Base-by-base conservation (phyloP, 2,888 invertebrate species). In the Ophion obscuratus region DNA sequence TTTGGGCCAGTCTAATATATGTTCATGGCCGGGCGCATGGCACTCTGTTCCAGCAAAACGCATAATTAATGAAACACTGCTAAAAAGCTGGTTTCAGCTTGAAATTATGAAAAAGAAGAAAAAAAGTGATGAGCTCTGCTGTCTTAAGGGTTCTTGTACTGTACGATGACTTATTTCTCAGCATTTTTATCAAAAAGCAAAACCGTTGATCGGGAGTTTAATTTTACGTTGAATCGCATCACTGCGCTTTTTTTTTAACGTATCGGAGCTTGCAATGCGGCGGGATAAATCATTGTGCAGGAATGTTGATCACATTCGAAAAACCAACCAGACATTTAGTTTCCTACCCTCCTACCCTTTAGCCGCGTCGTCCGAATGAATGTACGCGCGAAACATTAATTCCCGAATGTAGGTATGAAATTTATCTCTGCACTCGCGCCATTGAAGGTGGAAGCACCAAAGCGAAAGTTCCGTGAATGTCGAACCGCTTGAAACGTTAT, bases 281-380 rank as follows among this genome's bases (percentile, higher is more conserved):
- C 74, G 62, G 17, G 24, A 62, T 47, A 67, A 70, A 78, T 83
- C 20, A 62, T 53, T 14, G 31, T 10, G 57, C 27, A 17, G 27
- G 73, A 20, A 84, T 73, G 53, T 81, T 84, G 77, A 81, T 84
- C 81, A n/a, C 76, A 31, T 73, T 71, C 70, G 71, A 81, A 84
- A 84, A 84, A 44, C 57, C 24, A 62, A 24, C 24, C 53, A 67
- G 64, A 24, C 64, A 40, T 11, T 10, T 66, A 24, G 53, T 17
- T 68, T 44, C 9, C 67, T 59, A 53, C 17, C 53, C 44, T 44
- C 20, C 53, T 17, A n/a, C 47, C 59, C 9, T 70, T 20, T 44
- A 36, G 64, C 31, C 24, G 20, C 53, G 3, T 57, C 71, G 53
- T 53, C 17, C 40, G 71, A 64, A 59, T 44, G 66, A 44, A 14